Conservation (phyloP, 2,888 invertebrate genomes). For the Andrena hattorfiana region DNA sequence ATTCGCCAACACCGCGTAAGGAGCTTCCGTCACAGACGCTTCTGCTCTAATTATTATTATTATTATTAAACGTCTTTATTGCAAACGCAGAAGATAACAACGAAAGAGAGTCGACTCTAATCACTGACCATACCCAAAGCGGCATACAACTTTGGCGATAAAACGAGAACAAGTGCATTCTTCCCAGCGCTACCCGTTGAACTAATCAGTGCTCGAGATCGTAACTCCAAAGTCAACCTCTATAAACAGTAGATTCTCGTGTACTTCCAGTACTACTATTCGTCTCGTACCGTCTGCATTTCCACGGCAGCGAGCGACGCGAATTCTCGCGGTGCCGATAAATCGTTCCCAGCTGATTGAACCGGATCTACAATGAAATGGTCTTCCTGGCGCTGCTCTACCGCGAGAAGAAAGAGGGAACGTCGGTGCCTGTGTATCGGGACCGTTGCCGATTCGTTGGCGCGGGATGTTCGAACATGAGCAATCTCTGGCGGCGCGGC, state of each 20-base stretch:
- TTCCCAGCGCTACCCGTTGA: neutral
- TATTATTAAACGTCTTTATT: too few relatives aligned
- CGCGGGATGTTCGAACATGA: conserved; percentile 78
- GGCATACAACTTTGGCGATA: neutral
- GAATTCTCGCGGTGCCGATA: conserved; percentile 26
- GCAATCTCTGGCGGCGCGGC: conserved; percentile 79
- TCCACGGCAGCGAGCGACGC: neutral
- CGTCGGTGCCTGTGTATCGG: conserved; percentile 36
- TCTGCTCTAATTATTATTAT: too few relatives aligned
- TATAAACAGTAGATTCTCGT: neutral
- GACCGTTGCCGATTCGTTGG: conserved; percentile 57
- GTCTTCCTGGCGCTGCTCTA: conserved; percentile 25
- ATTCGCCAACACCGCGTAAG: too few relatives aligned
- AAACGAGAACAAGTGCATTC: neutral
- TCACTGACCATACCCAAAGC: neutral
- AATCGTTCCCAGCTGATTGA: conserved; percentile 44
- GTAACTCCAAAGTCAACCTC: neutral
- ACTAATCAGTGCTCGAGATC: too few relatives aligned
- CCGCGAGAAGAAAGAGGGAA: conserved; percentile 3
- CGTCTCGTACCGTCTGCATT: neutral
- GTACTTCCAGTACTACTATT: neutral
- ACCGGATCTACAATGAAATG: conserved; percentile 28
- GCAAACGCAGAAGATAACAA: too few relatives aligned
- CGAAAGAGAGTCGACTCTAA: too few relatives aligned
- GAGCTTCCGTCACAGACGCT: neutral